A percentile compares a stretch with the other conserved stretches of the same genome.
phyloP scores from a whole-genome alignment of 2,888 invertebrate species.

The Axea sp. region DNA sequence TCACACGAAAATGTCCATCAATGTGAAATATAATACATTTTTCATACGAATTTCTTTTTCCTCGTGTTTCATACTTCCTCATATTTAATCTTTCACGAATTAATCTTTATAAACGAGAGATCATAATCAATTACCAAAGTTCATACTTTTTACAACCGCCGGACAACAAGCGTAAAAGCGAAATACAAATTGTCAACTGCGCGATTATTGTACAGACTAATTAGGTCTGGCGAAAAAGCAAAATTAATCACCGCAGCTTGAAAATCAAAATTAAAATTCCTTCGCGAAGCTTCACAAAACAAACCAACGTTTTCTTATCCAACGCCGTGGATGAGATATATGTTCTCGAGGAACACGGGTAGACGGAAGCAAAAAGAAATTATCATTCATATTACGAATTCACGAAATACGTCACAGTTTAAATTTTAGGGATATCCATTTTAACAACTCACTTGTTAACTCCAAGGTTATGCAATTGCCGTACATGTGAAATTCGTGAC shows the following conservation, averaged over 20 bases:
- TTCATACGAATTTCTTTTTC: neutral
- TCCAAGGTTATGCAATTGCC: slow-evolving; percentile 33
- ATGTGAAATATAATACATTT: slow-evolving; percentile 9
- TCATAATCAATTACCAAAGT: slow-evolving; percentile 15
- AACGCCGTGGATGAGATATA: slow-evolving; percentile 1
- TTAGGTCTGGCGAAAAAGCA: slow-evolving; percentile 2
- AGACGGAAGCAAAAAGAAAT: slow-evolving; percentile 22
- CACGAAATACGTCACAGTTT: slow-evolving; percentile 18
- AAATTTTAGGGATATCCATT: slow-evolving; percentile 50
- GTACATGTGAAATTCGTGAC: slow-evolving; percentile 17
- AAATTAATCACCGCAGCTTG: slow-evolving; percentile 5
- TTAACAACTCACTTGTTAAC: slow-evolving; percentile 56
- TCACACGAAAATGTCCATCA: slow-evolving; percentile 1
- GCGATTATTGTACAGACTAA: neutral
- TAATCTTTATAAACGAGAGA: slow-evolving; percentile 7
- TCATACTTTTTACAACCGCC: slow-evolving; percentile 2
- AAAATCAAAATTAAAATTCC: slow-evolving; percentile 18
- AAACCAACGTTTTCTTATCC: slow-evolving; percentile 5
- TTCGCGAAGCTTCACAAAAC: slow-evolving; percentile 2
- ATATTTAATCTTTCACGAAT: neutral
- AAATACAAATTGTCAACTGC: slow-evolving; percentile 11
- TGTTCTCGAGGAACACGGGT: slow-evolving; percentile 14
- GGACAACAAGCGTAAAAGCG: neutral
- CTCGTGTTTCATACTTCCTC: slow-evolving; percentile 8
- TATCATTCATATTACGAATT: slow-evolving; percentile 38